phyloP scores from a whole-genome alignment of 1,140 invertebrate species.

The Eciton burchellii region DNA sequence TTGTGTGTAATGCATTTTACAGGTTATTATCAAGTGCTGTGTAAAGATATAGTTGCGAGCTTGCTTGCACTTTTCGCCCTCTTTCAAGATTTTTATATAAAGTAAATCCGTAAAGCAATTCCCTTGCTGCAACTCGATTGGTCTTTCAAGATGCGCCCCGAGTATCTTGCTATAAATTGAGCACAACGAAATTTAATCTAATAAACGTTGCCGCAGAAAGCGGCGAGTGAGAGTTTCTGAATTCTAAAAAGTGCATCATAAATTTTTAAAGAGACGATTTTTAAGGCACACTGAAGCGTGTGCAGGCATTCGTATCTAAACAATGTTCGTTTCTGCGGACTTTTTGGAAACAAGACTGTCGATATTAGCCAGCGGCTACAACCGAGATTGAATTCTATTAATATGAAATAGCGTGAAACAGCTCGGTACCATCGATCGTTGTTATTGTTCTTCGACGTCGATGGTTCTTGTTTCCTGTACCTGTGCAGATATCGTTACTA shows the following conservation, averaged over 20 bases:
- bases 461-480: slow-evolving; percentile 41
- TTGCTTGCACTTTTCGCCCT: not conserved
- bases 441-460: slow-evolving; percentile 61
- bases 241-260: not conserved
- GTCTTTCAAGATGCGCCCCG: not conserved
- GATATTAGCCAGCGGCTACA: slow-evolving; percentile 33
- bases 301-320: not conserved
- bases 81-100: not conserved
- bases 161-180: too few relatives aligned
- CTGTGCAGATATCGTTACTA: slow-evolving; percentile 49
- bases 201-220: not conserved
- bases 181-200: slow-evolving; percentile 47
- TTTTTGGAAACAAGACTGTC: slow-evolving; percentile 12
- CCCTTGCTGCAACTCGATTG: not conserved
- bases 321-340: not conserved
- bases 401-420: slow-evolving; percentile 61
- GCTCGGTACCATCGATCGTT: slow-evolving; percentile 55
- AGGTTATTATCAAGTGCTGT: not conserved
- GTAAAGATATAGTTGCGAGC: slow-evolving; percentile 12
- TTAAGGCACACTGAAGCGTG: too few relatives aligned
- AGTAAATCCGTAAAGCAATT: slow-evolving; percentile 41
- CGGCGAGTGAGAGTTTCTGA: too few relatives aligned
- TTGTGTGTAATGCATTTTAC: not conserved
- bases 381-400: slow-evolving; percentile 64
- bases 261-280: not conserved